Evolutionary conservation across 2,797 vertebrate species (phyloP).

Genomic region (Tachyglossus aculeatus): DNA sequence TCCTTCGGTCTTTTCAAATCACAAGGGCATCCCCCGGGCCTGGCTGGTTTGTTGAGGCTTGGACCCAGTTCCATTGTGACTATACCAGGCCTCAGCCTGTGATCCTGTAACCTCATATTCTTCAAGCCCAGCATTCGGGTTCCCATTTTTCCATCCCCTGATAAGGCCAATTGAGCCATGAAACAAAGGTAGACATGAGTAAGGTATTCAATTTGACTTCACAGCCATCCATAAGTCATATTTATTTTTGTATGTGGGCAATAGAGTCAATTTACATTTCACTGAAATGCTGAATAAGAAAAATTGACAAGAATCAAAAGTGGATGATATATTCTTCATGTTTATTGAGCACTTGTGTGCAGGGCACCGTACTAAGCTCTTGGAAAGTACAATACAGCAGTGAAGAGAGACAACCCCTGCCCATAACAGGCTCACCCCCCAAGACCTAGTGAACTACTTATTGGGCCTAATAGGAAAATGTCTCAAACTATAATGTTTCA

Average conservation of each 20-base stretch:
- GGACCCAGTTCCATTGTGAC: too few relatives aligned
- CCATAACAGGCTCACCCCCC: too few relatives aligned
- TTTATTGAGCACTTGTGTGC: constrained; percentile 3
- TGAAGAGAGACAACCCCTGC: background rate
- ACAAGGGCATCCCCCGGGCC: too few relatives aligned
- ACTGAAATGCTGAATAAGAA: background rate
- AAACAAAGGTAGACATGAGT: background rate
- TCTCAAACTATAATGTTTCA: background rate
- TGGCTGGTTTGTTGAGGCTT: too few relatives aligned
- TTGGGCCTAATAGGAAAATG: background rate
- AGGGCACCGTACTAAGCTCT: background rate
- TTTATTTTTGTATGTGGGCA: background rate
- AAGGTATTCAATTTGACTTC: background rate
- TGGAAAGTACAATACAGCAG: background rate
- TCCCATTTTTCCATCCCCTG: background rate
- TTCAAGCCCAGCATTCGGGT: too few relatives aligned
- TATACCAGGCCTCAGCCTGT: too few relatives aligned
- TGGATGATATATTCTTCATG: background rate
- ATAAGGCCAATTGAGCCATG: background rate
- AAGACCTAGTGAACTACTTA: background rate
- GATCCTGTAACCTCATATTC: too few relatives aligned
- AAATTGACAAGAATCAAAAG: background rate
- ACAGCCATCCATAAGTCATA: too few relatives aligned
- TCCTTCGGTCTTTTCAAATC: too few relatives aligned
- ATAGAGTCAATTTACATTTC: background rate